Conservation (phyloP, 1,140 invertebrate species). For the Orussus abietinus region DNA sequence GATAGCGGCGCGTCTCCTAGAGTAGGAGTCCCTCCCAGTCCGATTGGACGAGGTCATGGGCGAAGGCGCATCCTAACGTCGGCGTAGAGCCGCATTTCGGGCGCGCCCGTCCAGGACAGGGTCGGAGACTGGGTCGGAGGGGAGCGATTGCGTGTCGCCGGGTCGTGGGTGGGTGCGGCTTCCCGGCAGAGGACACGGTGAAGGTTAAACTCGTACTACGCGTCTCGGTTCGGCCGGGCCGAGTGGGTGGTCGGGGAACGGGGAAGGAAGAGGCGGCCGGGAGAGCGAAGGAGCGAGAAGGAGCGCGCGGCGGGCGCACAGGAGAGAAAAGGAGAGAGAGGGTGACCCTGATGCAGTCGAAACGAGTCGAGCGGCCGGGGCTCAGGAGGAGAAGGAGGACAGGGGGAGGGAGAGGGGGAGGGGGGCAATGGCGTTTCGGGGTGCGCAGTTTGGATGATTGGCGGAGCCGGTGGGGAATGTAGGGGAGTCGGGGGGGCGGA, state of each 20-base stretch:
- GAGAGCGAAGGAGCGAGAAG: neutral
- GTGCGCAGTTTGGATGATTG: neutral
- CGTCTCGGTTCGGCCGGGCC: conserved; percentile 23
- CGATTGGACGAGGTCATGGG: too few species aligned
- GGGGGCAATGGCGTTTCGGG: neutral
- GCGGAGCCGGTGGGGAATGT: neutral
- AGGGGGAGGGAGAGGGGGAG: conserved; percentile 7
- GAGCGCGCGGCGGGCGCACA: neutral
- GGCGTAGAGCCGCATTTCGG: too few species aligned
- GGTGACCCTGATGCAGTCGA: conserved; percentile 5
- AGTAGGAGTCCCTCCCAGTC: too few species aligned
- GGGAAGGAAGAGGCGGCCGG: neutral
- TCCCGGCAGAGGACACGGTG: conserved; percentile 24
- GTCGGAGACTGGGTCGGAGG: too few species aligned
- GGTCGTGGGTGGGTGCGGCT: conserved; percentile 27
- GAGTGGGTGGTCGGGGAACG: conserved; percentile 6
- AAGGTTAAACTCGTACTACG: conserved; percentile 32
- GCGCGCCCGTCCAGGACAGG: too few species aligned
- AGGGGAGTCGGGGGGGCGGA: conserved; percentile 1
- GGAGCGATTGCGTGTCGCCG: too few species aligned
- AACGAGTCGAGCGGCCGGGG: conserved; percentile 5
- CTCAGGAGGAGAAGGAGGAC: conserved; percentile 9
- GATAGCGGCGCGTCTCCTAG: too few species aligned
- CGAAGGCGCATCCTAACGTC: too few species aligned
- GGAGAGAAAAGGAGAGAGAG: neutral